Evolutionary conservation across 1,140 invertebrate genomes (phyloP).

Genomic region (Conus ventricosus): DNA sequence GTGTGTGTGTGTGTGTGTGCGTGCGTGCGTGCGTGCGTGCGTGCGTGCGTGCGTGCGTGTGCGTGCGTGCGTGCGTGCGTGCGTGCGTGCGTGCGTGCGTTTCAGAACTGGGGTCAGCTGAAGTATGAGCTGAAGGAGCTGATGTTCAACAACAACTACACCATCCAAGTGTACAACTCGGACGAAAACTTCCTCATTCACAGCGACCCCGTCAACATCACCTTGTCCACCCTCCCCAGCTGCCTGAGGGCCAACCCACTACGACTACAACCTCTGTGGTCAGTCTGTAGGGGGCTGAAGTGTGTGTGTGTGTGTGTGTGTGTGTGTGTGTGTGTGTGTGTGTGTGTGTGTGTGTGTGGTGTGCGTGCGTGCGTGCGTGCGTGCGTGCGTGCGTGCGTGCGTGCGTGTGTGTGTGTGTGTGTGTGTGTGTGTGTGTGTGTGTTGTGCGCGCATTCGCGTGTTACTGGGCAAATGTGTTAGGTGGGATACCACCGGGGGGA

Average conservation of each 20-base stretch:
- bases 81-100: background rate
- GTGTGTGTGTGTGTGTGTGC: background rate
- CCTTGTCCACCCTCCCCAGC: conserved; percentile 22
- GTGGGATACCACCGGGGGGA: too few relatives aligned
- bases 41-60: background rate
- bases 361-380: background rate
- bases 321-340: conserved; percentile 8
- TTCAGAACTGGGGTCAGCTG: conserved; percentile 28
- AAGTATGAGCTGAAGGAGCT: conserved; percentile 36
- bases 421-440: conserved; percentile 10
- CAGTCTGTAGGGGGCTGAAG: background rate
- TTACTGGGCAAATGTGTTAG: background rate
- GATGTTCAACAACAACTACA: conserved; percentile 35
- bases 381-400: background rate
- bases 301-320: background rate
- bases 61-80: background rate
- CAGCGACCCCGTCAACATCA: conserved; percentile 15
- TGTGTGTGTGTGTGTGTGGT: conserved; percentile 9
- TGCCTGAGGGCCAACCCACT: conserved; percentile 49
- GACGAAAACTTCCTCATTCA: conserved; percentile 27
- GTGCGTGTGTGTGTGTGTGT: background rate
- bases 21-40: background rate
- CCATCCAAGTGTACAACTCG: conserved; percentile 29
- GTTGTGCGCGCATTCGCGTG: too few relatives aligned
- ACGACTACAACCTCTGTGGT: conserved; percentile 52